Conservation (phyloP, 2,797 vertebrate genomes). For the Tarsius wallacei region DNA sequence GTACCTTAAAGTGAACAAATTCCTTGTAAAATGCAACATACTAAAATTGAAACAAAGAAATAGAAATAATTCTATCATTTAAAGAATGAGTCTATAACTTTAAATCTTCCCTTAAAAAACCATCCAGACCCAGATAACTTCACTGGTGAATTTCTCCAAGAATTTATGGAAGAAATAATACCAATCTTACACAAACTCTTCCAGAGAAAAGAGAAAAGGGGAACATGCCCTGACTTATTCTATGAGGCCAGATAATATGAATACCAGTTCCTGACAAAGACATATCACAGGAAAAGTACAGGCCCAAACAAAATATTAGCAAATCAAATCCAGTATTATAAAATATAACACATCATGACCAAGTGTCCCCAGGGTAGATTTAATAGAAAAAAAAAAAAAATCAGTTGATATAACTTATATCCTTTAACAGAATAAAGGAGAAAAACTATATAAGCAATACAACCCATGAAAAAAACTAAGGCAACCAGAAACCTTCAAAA, state of each 20-base stretch:
- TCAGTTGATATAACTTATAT: neutral
- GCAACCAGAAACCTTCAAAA: neutral
- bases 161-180: neutral
- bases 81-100: neutral
- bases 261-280: neutral
- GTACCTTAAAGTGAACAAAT: neutral
- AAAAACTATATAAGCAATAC: neutral
- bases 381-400: neutral
- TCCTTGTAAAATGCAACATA: neutral
- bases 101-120: neutral
- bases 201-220: neutral
- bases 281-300: neutral
- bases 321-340: neutral
- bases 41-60: neutral
- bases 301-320: neutral
- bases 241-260: neutral
- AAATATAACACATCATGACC: neutral
- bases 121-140: neutral
- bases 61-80: neutral
- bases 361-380: neutral
- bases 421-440: neutral
- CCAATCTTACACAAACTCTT: neutral
- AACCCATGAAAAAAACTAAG: neutral
- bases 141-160: neutral
- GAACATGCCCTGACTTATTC: neutral